Percentiles rank a stretch among this genome's conserved stretches.
phyloP scores from a whole-genome alignment of 2,797 vertebrate genomes.

The Sebastiscus albofasciatus region DNA sequence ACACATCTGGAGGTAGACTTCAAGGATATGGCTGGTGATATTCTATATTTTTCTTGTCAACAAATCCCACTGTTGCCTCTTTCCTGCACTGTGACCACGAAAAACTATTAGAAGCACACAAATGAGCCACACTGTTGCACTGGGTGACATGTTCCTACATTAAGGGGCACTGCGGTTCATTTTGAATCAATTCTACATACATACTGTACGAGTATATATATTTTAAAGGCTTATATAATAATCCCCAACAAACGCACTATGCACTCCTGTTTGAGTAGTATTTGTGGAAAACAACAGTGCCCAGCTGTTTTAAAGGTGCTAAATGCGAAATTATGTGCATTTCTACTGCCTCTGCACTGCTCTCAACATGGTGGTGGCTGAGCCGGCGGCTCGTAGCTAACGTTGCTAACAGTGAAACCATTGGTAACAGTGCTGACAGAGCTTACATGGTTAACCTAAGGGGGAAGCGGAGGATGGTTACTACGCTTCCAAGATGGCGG shows the following conservation, averaged over 20 bases:
- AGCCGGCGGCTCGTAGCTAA: too few species aligned
- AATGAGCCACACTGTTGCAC: neutral
- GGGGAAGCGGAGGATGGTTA: too few species aligned
- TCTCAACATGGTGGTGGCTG: too few species aligned
- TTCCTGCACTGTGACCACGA: neutral
- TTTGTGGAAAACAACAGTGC: too few species aligned
- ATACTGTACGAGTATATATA: neutral
- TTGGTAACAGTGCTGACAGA: too few species aligned
- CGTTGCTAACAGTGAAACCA: too few species aligned
- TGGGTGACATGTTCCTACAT: neutral
- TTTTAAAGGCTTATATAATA: neutral
- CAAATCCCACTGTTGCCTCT: neutral
- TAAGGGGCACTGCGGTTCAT: neutral
- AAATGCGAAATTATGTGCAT: too few species aligned
- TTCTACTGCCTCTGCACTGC: too few species aligned
- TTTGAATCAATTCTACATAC: neutral
- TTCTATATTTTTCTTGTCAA: neutral
- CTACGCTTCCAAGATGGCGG: too few species aligned
- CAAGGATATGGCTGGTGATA: neutral
- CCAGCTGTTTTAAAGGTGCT: neutral
- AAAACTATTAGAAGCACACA: neutral
- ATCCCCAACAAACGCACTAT: neutral
- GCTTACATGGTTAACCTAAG: too few species aligned
- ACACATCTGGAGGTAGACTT: neutral
- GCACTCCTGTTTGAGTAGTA: neutral